phyloP scores from a whole-genome alignment of 2,797 vertebrate species.

The Xiphorhynchus erythropygius region DNA sequence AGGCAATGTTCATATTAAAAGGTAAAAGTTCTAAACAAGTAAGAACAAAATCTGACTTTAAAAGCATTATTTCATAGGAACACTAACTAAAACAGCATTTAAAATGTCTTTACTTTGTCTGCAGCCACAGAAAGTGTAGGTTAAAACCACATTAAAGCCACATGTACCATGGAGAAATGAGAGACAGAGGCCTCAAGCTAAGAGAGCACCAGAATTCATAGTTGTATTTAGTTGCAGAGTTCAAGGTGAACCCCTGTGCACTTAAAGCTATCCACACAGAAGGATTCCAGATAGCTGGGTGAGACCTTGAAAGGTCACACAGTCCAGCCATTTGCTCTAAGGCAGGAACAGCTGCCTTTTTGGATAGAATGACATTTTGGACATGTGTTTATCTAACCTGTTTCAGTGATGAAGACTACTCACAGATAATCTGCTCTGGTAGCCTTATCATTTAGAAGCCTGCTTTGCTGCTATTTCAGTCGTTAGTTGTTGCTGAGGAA shows the following conservation, averaged over 20 bases:
- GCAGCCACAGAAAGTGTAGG: neutral
- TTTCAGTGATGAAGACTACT: neutral
- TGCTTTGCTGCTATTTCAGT: neutral
- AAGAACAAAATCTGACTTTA: neutral
- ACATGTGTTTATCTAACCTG: neutral
- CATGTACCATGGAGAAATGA: neutral
- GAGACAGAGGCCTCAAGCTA: neutral
- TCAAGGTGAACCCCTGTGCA: neutral
- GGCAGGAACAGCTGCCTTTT: conserved; percentile 6
- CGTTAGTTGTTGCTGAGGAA: neutral
- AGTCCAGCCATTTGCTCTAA: neutral
- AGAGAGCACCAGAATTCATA: neutral
- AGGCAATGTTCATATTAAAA: neutral
- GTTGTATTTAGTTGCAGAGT: neutral
- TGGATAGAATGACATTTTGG: neutral
- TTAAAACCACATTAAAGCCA: conserved; percentile 28
- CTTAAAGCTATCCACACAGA: neutral
- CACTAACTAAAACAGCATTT: neutral
- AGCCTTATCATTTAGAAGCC: neutral
- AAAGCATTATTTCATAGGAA: neutral
- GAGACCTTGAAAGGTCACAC: neutral
- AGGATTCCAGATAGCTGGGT: neutral
- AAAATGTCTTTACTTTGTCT: neutral
- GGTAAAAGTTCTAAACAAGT: neutral
- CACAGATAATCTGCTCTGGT: neutral